Percentiles rank a stretch among this genome's conserved stretches.
phyloP scores from a whole-genome alignment of 2,113 vertebrate genomes.

The Corapipo altera region DNA sequence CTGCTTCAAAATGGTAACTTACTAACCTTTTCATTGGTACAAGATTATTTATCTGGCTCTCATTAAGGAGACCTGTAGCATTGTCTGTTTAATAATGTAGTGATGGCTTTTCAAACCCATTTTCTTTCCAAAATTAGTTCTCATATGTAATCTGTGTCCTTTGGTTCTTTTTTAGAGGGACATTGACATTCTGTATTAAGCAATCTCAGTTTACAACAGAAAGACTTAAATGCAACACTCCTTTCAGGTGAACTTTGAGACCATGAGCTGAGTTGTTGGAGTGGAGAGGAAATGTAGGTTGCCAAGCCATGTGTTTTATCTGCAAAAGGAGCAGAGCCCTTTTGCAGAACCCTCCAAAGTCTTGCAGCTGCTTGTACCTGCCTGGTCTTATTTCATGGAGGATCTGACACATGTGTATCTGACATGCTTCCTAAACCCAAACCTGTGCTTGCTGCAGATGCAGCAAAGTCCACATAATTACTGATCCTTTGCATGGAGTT shows the following conservation, averaged over 20 bases:
- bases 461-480: not conserved
- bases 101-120: slow-evolving; percentile 37
- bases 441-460: not conserved
- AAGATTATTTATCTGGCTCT: slow-evolving; percentile 50
- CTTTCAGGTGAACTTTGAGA: not conserved
- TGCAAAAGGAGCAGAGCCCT: not conserved
- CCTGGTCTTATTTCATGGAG: not conserved
- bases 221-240: not conserved
- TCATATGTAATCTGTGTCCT: not conserved
- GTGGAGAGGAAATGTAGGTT: not conserved
- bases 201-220: not conserved
- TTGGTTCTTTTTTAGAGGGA: not conserved
- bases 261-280: not conserved
- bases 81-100: slow-evolving; percentile 21
- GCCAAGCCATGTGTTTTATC: fast-evolving
- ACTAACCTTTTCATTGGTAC: slow-evolving; percentile 60
- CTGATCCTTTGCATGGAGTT: not conserved
- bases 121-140: slow-evolving; percentile 30
- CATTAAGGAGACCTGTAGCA: slow-evolving; percentile 31
- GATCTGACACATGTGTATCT: not conserved
- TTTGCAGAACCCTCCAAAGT: not conserved
- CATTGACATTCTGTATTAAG: not conserved
- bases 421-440: not conserved
- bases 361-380: not conserved
- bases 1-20: slow-evolving; percentile 39